Evolutionary conservation across 2,888 invertebrate species (phyloP), one percentile per base, ranked within the genome.

Genomic region (Catocala nupta): DNA sequence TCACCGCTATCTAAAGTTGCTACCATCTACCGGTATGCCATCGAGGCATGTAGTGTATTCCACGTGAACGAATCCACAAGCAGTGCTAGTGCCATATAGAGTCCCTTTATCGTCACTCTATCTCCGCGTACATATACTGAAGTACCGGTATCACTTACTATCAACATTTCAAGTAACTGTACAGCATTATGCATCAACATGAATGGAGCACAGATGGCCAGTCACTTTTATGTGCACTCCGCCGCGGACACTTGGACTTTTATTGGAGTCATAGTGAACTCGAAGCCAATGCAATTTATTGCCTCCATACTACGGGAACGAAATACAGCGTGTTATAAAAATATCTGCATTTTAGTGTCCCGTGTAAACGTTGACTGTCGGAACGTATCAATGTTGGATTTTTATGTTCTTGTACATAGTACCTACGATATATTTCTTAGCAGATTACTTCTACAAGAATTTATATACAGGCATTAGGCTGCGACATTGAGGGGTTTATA

Each of bases 191-290:
- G 67, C 70, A 72, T 73, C 75, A 71, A 70, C 75, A 71, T 77
- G 72, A 69, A 58, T 70, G 63, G 75, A 81, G 63, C 81, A 71
- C 86, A 86, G 81, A 82, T 86, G 86, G 81, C 78, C 59, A 70
- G 75, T 73, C 75, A 75, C 70, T 82, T 83, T 85, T 85, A 85
- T 86, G 81, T 83, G 78, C 81, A 78, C 84, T 83, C 70, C 68
- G 68, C 64, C 65, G 65, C 74, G 78, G 80, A 81, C 80, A 79
- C 82, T 81, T 75, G 66, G 77, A 82, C 77, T 84, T 87, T 86
- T 86, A 86, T 85, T 75, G 77, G 71, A 69, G 70, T 69, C 72
- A 69, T 67, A 70, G 70, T 63, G 69, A 80, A 72, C 75, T 72
- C 71, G 72, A 78, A 75, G 72, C 63, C 63, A 68, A 73, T 68